phyloP scores from a whole-genome alignment of 1,140 invertebrate genomes.

The Megalonaias nervosa region DNA sequence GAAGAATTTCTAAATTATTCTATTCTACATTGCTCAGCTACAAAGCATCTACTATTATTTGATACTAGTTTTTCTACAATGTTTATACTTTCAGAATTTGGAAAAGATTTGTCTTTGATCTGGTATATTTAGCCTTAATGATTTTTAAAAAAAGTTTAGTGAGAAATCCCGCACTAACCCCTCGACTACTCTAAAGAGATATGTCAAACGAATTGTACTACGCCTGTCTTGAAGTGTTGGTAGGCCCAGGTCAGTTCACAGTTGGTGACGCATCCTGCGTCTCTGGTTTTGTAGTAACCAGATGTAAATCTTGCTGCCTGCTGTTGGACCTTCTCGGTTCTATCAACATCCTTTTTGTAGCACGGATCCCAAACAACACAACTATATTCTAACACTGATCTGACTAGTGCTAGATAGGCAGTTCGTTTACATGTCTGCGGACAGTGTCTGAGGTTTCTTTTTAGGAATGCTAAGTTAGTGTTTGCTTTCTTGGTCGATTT shows the following conservation, averaged over 20 bases:
- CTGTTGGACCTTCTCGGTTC: constrained; percentile 1
- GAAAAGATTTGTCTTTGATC: too few species aligned
- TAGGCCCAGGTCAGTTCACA: background rate
- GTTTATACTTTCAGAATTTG: too few species aligned
- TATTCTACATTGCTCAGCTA: too few species aligned
- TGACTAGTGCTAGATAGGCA: too few species aligned
- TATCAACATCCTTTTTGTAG: constrained; percentile 11
- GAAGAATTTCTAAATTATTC: too few species aligned
- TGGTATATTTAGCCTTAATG: too few species aligned
- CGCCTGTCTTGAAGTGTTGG: constrained; percentile 2
- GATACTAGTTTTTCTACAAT: too few species aligned
- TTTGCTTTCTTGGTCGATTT: too few species aligned
- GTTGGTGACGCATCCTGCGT: background rate
- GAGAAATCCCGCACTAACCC: background rate
- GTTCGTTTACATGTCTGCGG: constrained; percentile 10
- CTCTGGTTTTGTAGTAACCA: background rate
- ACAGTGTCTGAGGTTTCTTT: constrained; percentile 27
- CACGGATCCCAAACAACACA: constrained; percentile 1
- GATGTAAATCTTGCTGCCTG: constrained; percentile 13
- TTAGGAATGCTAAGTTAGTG: background rate
- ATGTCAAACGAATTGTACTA: background rate
- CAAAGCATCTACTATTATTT: too few species aligned
- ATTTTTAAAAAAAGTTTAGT: too few species aligned
- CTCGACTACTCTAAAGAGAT: constrained; percentile 8
- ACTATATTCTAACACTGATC: too few species aligned